Evolutionary conservation across 2,888 invertebrate species (phyloP), one percentile per base, ranked within the genome.

Genomic region (Sminthurinus aureus): DNA sequence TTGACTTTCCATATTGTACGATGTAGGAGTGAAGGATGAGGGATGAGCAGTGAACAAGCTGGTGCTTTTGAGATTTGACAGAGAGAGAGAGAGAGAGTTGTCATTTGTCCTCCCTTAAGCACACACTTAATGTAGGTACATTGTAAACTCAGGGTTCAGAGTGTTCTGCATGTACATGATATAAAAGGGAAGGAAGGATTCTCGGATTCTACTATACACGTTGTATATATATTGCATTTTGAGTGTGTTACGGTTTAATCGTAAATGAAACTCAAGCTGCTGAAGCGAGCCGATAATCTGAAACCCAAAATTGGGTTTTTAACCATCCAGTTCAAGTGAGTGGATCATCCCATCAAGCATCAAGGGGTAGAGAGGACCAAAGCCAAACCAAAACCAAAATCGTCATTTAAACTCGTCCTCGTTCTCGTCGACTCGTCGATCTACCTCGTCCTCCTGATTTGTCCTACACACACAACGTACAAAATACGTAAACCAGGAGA

Each of bases 261-360:
- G 81, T 74, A 81, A 81, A 81, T 81, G 81, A 83, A 83, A 83
- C 78, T 73, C 78, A 78, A 78, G 78, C 78, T 83, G 83, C 20
- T 73, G 83, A 71, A 83, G 83, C 79, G 80, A 83, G 83, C 79
- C 75, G 79, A 80, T 83, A 79, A 83, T 83, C 80, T 75, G 64
- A 83, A 80, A 79, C 67, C 83, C 83, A 24, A 83, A 83, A 83
- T 83, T 80, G 83, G 80, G 83, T 83, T 83, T 83, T 83, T 79
- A 83, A 78, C 78, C 80, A 73, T 77, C 71, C 73, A 77, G 71
- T 79, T 79, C 78, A 78, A 82, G 78, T 77, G 78, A 82, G 78
- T 77, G 78, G 82, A 82, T 82, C 78, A 82, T 82, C 82, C 76
- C 82, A 82, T 82, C 82, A 79, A 69, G 75, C 82, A 82, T 82